Evolutionary conservation across 2,888 invertebrate species (phyloP).

Genomic region (Dolichopus griseipennis): DNA sequence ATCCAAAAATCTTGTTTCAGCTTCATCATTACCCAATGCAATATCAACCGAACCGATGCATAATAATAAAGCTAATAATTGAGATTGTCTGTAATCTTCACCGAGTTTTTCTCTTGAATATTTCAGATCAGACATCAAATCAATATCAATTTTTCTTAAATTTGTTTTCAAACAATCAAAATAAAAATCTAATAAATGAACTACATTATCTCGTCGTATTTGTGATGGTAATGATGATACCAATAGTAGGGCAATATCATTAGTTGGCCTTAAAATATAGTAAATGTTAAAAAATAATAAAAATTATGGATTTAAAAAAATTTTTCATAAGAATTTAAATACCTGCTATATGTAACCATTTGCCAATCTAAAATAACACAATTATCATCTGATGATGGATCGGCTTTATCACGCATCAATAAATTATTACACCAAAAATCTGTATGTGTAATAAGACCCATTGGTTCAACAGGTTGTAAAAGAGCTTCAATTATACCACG

Average conservation of each 20-base stretch:
- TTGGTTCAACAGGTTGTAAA: conserved; percentile 61
- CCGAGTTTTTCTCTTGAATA: conserved; percentile 49
- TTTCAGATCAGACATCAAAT: conserved; percentile 50
- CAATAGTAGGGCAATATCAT: conserved; percentile 65
- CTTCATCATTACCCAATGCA: conserved; percentile 65
- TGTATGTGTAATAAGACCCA: conserved; percentile 69
- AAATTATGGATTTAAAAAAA: neutral
- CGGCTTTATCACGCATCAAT: conserved; percentile 52
- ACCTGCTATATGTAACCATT: conserved; percentile 67
- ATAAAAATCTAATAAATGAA: conserved; percentile 58
- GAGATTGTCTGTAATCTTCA: conserved; percentile 51
- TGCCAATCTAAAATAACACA: conserved; percentile 75
- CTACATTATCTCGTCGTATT: conserved; percentile 55
- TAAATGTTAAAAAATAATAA: neutral
- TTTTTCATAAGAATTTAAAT: conserved; percentile 13
- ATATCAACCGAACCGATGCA: conserved; percentile 76
- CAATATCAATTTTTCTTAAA: conserved; percentile 52
- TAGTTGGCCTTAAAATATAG: conserved; percentile 51
- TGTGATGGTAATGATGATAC: conserved; percentile 65
- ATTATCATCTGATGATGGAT: conserved; percentile 39
- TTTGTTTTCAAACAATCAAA: conserved; percentile 56
- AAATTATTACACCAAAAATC: conserved; percentile 80
- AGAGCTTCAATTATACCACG: conserved; percentile 63
- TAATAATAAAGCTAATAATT: conserved; percentile 63
- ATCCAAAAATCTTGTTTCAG: conserved; percentile 65